Conservation (phyloP, 2,797 vertebrate genomes). For the Betta splendens region DNA sequence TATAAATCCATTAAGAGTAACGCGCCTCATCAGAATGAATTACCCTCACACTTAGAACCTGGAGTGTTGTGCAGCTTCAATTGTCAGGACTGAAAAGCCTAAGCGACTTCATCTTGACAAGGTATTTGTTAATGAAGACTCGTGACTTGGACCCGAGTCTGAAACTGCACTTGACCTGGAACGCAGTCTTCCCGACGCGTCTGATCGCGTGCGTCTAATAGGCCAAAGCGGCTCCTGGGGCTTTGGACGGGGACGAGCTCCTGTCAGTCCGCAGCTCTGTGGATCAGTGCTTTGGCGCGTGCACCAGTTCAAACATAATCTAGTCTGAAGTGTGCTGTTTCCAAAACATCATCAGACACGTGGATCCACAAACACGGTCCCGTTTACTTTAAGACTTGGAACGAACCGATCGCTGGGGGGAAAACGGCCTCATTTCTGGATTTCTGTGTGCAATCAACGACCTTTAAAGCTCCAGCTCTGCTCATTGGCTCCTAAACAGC, state of each 20-base stretch:
- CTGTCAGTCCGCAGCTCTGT: constrained; percentile 4
- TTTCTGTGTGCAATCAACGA: too few species aligned
- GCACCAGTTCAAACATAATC: neutral
- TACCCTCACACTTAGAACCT: too few species aligned
- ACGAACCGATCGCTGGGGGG: too few species aligned
- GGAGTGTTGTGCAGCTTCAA: neutral
- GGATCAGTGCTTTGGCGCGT: constrained; percentile 45
- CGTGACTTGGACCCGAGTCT: neutral
- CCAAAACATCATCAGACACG: constrained; percentile 34
- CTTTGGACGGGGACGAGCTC: neutral
- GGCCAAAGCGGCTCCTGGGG: constrained; percentile 30
- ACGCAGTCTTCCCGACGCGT: neutral
- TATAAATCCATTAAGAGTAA: too few species aligned
- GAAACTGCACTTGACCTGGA: neutral
- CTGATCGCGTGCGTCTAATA: constrained; percentile 32
- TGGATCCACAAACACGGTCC: too few species aligned
- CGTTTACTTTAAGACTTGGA: too few species aligned
- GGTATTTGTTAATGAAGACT: neutral
- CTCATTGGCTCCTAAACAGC: too few species aligned
- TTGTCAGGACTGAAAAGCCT: constrained; percentile 1
- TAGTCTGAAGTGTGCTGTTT: constrained; percentile 12
- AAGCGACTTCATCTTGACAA: neutral
- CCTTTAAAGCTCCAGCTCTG: too few species aligned
- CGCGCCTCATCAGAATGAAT: too few species aligned
- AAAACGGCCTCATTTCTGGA: too few species aligned